Conservation (phyloP, 1,140 invertebrate genomes). For the Cydia amplana region DNA sequence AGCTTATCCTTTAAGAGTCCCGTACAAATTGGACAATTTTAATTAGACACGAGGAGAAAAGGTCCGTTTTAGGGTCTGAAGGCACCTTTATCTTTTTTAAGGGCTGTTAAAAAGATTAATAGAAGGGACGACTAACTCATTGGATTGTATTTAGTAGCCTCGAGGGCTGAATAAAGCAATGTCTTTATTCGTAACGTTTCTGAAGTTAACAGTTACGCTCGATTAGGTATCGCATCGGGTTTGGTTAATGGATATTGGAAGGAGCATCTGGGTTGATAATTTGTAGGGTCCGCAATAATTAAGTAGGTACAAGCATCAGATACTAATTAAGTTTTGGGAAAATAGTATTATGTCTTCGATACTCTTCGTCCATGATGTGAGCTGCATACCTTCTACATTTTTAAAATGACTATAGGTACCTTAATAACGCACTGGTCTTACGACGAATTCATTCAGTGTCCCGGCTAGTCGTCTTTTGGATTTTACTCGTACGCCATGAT, state of each 20-base stretch:
- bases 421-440: too few species aligned
- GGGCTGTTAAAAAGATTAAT: conserved; percentile 59
- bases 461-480: too few species aligned
- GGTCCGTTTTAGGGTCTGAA: conserved; percentile 34
- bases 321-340: neutral
- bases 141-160: conserved; percentile 52
- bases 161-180: conserved; percentile 37
- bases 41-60: conserved; percentile 46
- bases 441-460: too few species aligned
- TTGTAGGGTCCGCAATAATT: neutral
- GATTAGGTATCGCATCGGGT: conserved; percentile 37
- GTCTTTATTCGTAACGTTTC: conserved; percentile 35
- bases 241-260: conserved; percentile 36
- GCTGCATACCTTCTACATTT: too few species aligned
- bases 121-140: conserved; percentile 48
- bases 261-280: conserved; percentile 13
- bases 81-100: conserved; percentile 49
- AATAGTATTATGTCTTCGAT: too few species aligned
- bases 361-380: too few species aligned
- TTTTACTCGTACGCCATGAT: too few species aligned
- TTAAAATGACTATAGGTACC: too few species aligned
- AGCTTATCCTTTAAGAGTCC: conserved; percentile 35
- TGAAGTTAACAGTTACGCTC: conserved; percentile 37
- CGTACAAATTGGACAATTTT: conserved; percentile 46
- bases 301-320: neutral